Evolutionary conservation across 2,888 invertebrate genomes (phyloP).

Genomic region (Antheraea yamamai): DNA sequence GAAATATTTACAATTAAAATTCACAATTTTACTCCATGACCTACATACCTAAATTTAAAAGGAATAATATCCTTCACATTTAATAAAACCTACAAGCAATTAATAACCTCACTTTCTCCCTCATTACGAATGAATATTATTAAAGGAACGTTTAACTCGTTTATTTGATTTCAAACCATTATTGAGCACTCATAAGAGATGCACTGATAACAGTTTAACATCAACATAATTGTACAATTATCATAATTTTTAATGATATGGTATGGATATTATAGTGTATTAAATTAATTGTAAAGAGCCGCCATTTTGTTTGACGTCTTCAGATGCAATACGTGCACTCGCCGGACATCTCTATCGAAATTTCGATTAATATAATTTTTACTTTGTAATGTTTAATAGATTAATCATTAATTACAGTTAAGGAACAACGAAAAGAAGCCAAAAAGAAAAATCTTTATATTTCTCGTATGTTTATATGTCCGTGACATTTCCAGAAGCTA

Average conservation of each 20-base stretch:
- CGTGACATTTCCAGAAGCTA: too few species aligned
- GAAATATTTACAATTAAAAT: neutral
- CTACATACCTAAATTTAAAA: neutral
- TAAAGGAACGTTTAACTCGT: neutral
- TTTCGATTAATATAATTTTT: neutral
- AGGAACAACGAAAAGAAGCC: neutral
- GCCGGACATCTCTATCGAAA: neutral
- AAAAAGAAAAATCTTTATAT: neutral
- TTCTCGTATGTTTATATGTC: too few species aligned
- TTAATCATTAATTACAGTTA: neutral
- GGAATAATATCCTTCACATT: constrained; percentile 9
- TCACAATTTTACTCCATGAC: neutral
- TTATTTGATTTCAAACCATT: constrained; percentile 3
- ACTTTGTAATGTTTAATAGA: neutral
- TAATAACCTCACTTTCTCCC: neutral
- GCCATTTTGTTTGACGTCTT: neutral
- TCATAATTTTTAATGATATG: neutral
- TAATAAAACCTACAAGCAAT: constrained; percentile 1
- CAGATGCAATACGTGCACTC: neutral
- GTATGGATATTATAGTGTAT: neutral
- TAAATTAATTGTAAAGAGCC: too few species aligned
- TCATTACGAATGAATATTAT: neutral
- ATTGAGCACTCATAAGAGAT: neutral
- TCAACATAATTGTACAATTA: neutral
- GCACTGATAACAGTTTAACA: neutral